Evolutionary conservation across 2,113 vertebrate species (phyloP), one percentile per base, ranked within the genome.

Genomic region (Limnothrissa miodon): DNA sequence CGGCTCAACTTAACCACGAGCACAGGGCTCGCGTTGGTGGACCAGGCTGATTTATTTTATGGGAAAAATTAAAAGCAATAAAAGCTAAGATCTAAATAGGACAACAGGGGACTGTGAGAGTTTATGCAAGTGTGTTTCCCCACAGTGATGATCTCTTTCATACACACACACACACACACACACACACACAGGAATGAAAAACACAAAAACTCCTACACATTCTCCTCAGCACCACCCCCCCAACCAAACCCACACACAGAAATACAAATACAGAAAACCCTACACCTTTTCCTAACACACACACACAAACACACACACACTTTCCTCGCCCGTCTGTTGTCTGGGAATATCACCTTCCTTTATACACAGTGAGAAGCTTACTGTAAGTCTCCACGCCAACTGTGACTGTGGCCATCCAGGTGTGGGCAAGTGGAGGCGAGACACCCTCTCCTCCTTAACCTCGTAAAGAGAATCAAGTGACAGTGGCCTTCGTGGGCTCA

Each of bases 201-300:
- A n/a, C n/a, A n/a, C n/a, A n/a, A n/a, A n/a, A n/a, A n/a, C n/a
- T n/a, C n/a, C n/a, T n/a, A n/a, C n/a, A 45, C 11, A 1, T 91
- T 84, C 85, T 81, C 85, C 84, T 87, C 89, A 33, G n/a, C 79
- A 80, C 5, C 51, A 2, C 51, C 19, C 17, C 17, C 45, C 4
- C 45, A 82, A 80, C 87, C 89, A 87, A 53, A 83, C 85, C 86
- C 84, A 82, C 85, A 19, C 83, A 0, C 81, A 45, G 17, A 17
- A n/a, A 70, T 39, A 70, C 56, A 45, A 39, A 33, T 19, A 11
- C 48, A 51, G n/a, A n/a, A n/a, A n/a, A n/a, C n/a, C n/a, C n/a
- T n/a, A n/a, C n/a, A 45, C 11, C 0, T 91, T 84, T 86, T 81
- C 85, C 84, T 87, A 88, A 33, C 85, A 87, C 84, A 82, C 85